These are phyloP conservation scores for Heterocephalus glaber DNA, from an alignment of 2,113 vertebrate genomes.

Conservation along the genomic window DNA sequence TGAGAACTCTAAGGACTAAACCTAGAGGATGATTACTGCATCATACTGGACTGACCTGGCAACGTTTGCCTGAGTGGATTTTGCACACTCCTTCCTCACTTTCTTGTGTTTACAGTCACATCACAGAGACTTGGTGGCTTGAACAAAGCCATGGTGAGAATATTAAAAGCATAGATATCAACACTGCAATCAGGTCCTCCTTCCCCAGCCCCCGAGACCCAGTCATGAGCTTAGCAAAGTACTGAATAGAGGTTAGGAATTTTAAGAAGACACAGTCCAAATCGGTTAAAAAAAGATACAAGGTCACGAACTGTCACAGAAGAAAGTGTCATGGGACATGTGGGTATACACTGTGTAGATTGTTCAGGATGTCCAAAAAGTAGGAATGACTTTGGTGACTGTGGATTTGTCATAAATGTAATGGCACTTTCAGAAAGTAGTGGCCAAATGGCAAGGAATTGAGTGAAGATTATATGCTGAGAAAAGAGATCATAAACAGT, in stretches of 20 bases:
- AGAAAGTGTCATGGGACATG: background rate
- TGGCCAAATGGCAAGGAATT: background rate
- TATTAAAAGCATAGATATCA: background rate
- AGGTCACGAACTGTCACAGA: background rate
- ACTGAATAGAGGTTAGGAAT: background rate
- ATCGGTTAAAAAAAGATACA: background rate
- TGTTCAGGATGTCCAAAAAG: background rate
- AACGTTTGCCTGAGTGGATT: background rate
- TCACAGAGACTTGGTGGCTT: background rate
- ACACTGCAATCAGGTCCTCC: background rate
- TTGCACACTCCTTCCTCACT: background rate
- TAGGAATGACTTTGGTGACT: background rate
- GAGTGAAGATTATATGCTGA: background rate
- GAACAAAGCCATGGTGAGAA: background rate
- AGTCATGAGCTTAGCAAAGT: background rate
- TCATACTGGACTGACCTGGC: rapidly evolving
- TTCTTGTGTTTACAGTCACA: background rate
- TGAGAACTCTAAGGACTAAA: background rate
- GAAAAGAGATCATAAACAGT: background rate
- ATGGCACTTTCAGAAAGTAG: background rate
- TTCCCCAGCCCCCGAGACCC: rapidly evolving
- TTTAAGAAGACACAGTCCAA: background rate
- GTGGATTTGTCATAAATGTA: background rate
- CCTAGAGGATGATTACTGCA: background rate
- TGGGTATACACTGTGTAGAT: background rate